Evolutionary conservation across 2,797 vertebrate genomes (phyloP).

Genomic region (Sebastes matsubarae): DNA sequence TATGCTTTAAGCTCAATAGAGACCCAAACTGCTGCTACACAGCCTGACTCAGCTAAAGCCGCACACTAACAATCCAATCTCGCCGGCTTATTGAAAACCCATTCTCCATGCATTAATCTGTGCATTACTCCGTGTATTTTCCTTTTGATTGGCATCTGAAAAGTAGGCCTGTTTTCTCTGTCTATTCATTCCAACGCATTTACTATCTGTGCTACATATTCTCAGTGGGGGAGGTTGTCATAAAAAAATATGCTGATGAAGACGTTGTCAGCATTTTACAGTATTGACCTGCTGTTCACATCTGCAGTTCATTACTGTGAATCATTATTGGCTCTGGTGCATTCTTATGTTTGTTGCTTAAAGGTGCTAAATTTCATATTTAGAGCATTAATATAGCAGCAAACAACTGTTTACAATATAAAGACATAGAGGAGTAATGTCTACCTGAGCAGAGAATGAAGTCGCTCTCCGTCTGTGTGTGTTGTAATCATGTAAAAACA

Average conservation of each 20-base stretch:
- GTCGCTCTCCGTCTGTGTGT: no score
- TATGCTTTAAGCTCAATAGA: constrained; percentile 37
- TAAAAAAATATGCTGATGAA: neutral
- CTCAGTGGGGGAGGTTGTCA: neutral
- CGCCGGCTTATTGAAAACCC: constrained; percentile 42
- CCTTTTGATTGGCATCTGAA: neutral
- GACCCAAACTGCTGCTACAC: constrained; percentile 13
- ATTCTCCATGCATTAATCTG: constrained; percentile 3
- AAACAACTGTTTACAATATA: no score
- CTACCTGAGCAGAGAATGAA: no score
- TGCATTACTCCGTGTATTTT: neutral
- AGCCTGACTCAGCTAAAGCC: constrained; percentile 59
- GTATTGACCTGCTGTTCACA: neutral
- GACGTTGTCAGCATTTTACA: constrained; percentile 23
- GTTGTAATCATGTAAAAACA: no score
- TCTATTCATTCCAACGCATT: neutral
- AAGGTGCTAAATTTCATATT: neutral
- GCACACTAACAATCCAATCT: constrained; percentile 6
- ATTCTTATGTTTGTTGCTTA: neutral
- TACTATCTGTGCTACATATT: neutral
- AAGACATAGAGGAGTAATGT: no score
- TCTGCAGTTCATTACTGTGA: neutral
- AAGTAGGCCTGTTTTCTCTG: neutral
- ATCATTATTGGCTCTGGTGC: neutral
- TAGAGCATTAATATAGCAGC: no score